These are phyloP conservation scores for Formica exsecta DNA, from an alignment of 1,140 invertebrate genomes.

Conservation along the genomic window DNA sequence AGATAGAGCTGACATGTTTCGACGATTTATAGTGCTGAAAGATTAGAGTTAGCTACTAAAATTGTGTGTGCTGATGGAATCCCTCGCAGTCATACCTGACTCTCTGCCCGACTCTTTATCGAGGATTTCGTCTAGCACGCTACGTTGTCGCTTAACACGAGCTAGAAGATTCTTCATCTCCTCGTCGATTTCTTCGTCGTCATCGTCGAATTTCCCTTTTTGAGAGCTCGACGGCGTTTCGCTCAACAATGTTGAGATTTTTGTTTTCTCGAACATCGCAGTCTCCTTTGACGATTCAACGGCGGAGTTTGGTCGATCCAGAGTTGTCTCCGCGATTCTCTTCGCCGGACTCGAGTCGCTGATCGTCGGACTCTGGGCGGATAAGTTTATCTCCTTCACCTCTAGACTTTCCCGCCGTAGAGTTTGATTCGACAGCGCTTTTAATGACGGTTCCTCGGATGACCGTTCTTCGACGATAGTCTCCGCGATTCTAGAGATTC, in stretches of 20 bases:
- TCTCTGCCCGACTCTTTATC: slow-evolving; percentile 88
- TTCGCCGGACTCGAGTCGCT: slow-evolving; percentile 36
- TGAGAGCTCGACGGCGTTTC: slow-evolving; percentile 71
- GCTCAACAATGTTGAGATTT: slow-evolving; percentile 66
- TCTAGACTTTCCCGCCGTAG: slow-evolving; percentile 11
- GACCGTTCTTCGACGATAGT: slow-evolving; percentile 87
- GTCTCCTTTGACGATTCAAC: slow-evolving; percentile 72
- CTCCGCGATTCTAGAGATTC: slow-evolving; percentile 76
- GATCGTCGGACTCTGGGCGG: slow-evolving; percentile 49
- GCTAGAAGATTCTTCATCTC: slow-evolving; percentile 89
- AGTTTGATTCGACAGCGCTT: slow-evolving; percentile 12
- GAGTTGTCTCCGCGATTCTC: slow-evolving; percentile 37
- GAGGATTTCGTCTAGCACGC: slow-evolving; percentile 90
- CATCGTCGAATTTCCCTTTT: slow-evolving; percentile 67
- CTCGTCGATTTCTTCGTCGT: slow-evolving; percentile 87
- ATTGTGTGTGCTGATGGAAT: slow-evolving; percentile 13
- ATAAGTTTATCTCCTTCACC: slow-evolving; percentile 29
- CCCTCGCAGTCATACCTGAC: slow-evolving; percentile 66
- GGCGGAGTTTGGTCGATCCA: slow-evolving; percentile 28
- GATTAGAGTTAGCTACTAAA: slow-evolving; percentile 52
- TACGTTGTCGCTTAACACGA: slow-evolving; percentile 90
- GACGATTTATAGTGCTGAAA: slow-evolving; percentile 10
- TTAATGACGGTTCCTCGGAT: slow-evolving; percentile 85
- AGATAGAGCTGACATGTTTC: not conserved
- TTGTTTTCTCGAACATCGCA: slow-evolving; percentile 71